Evolutionary conservation across 2,888 invertebrate genomes (phyloP).

Genomic region (Clanis bilineata): DNA sequence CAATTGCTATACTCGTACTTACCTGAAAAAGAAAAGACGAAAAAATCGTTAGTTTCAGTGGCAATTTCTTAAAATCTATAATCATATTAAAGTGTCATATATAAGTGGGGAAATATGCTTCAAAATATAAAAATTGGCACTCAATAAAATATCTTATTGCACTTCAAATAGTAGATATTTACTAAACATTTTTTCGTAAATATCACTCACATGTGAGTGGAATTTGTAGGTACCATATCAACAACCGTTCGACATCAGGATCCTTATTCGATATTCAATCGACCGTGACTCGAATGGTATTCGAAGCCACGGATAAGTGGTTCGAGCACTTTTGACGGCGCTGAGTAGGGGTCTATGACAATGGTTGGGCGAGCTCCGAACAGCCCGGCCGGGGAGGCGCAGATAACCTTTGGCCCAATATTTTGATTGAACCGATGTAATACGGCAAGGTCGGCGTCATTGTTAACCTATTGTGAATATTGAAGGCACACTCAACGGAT

Average conservation of each 20-base stretch:
- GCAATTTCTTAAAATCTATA: too few species aligned
- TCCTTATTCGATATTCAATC: conserved; percentile 58
- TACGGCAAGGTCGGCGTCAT: conserved; percentile 64
- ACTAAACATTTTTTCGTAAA: not conserved
- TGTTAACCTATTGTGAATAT: conserved; percentile 55
- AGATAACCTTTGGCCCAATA: conserved; percentile 73
- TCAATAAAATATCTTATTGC: not conserved
- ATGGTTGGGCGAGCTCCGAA: conserved; percentile 37
- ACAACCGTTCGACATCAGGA: conserved; percentile 45
- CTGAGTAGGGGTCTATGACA: conserved; percentile 48
- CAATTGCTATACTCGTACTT: not conserved
- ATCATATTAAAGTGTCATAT: too few species aligned
- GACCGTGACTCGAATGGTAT: conserved; percentile 68
- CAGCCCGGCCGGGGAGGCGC: conserved; percentile 34
- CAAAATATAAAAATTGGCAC: too few species aligned
- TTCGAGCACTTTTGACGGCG: conserved; percentile 57
- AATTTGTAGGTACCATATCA: conserved; percentile 31
- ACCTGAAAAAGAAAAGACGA: not conserved
- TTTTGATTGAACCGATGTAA: conserved; percentile 68
- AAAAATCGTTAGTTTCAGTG: too few species aligned
- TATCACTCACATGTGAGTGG: not conserved
- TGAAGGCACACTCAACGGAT: conserved; percentile 42
- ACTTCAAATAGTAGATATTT: not conserved
- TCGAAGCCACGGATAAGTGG: conserved; percentile 55
- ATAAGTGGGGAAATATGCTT: not conserved